These are phyloP conservation scores for Dynastes maya DNA, from an alignment of 2,888 invertebrate genomes.

Conservation along the genomic window DNA sequence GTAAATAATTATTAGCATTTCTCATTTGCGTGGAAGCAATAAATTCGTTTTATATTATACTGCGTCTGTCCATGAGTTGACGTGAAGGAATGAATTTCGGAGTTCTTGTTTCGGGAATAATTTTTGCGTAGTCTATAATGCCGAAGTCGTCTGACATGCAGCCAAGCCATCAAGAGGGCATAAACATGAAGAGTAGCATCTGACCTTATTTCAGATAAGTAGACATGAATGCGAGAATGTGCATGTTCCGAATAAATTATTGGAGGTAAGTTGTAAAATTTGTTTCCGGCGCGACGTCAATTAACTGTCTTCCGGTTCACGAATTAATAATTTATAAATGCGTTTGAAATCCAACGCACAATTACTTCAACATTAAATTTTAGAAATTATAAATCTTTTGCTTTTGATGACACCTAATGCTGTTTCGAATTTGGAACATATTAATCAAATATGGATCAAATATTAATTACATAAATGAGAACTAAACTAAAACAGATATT, in stretches of 20 bases:
- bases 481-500: too few relatives aligned
- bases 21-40: conserved; percentile 29
- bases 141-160: conserved; percentile 29
- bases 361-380: too few relatives aligned
- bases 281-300: conserved; percentile 45
- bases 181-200: conserved; percentile 15
- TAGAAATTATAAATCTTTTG: too few relatives aligned
- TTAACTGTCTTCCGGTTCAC: conserved; percentile 40
- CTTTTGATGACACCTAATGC: too few relatives aligned
- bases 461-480: too few relatives aligned
- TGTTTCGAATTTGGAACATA: too few relatives aligned
- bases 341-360: neutral
- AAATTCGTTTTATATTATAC: conserved; percentile 5
- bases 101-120: conserved; percentile 24
- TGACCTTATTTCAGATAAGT: conserved; percentile 24
- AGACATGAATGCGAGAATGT: conserved; percentile 20
- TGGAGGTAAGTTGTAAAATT: conserved; percentile 39
- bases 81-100: conserved; percentile 42
- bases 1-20: conserved; percentile 31
- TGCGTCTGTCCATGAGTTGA: conserved; percentile 28
- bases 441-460: too few relatives aligned
- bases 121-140: conserved; percentile 29
- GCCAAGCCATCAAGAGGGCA: conserved; percentile 22
- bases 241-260: conserved; percentile 47
- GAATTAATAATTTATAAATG: conserved; percentile 50